Conservation (phyloP, 2,888 invertebrate species). For the Dioctria linearis region DNA sequence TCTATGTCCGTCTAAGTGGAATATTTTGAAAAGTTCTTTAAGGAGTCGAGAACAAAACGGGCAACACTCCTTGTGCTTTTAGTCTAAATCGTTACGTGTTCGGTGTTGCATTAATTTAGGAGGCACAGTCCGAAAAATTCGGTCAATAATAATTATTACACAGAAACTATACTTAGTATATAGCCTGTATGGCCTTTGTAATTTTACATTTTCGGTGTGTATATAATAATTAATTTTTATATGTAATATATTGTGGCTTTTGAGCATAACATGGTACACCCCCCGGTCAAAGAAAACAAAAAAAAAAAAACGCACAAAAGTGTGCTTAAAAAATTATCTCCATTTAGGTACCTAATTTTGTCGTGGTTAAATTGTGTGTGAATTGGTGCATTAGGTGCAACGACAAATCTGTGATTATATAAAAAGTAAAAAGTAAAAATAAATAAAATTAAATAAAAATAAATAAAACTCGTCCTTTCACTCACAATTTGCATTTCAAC, state of each 20-base stretch:
- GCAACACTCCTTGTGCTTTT: constrained; percentile 41
- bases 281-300: too few species aligned
- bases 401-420: constrained; percentile 26
- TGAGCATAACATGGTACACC: background rate
- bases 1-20: constrained; percentile 39
- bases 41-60: constrained; percentile 44
- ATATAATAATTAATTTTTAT: constrained; percentile 29
- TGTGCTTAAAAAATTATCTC: too few species aligned
- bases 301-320: background rate
- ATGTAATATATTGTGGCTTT: background rate
- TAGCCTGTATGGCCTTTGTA: background rate
- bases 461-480: background rate
- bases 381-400: constrained; percentile 12
- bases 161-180: too few species aligned
- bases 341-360: too few species aligned
- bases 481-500: background rate
- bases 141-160: constrained; percentile 13
- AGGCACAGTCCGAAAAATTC: background rate
- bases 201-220: constrained; percentile 22
- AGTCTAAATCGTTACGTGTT: constrained; percentile 58
- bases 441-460: background rate
- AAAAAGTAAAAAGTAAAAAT: background rate
- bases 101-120: constrained; percentile 54
- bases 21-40: constrained; percentile 42
- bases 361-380: background rate